Base-by-base conservation (phyloP, 2,888 invertebrate genomes). In the Drosophila austrosaltans region DNA sequence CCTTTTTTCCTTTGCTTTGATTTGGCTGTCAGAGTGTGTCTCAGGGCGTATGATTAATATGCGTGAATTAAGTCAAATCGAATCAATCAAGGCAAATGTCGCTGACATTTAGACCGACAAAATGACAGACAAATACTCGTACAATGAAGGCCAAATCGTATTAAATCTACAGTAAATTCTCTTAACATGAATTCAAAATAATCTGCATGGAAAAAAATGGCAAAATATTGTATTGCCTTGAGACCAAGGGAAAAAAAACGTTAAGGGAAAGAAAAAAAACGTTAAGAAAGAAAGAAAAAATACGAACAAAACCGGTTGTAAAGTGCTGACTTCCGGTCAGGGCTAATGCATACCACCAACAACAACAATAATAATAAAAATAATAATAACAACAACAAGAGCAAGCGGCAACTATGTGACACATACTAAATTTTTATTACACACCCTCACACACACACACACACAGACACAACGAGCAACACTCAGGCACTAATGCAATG, bases 1-100 rank as follows among this genome's bases (percentile, higher is more conserved):
- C 30, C 6, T 8, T 54, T 60, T 5, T 57, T 58, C 63, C 65
- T 62, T 60, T 57, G 69, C 75, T 75, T 65, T 77, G 76, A 71
- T 76, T 83, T 53, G 70, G 32, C 72, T 16, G 25, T 32, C 30
- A 22, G 53, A 44, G 48, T 22, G 71, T 36, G 78, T 71, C 76
- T 56, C 68, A 70, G 75, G 82, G 80, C 86, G 80, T 80, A 87
- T 84, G 88, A 84, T 84, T 84, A 87, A 84, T 84, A 87, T 84
- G 83, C 86, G 88, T 84, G 76, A 87, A 84, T 83, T 84, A 83
- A 83, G 85, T 82, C 88, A 85, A 87, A 85, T 87, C 84, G 80
- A 85, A 85, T 85, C 84, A 85, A 85, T 85, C 84, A 85, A 77
- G 76, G 53, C 79, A 66, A 82, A 82, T 82, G 80, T 78, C 86